Percentiles rank a stretch among this genome's conserved stretches.
phyloP scores from a whole-genome alignment of 2,888 invertebrate species.

The Amphimallon solstitiale region DNA sequence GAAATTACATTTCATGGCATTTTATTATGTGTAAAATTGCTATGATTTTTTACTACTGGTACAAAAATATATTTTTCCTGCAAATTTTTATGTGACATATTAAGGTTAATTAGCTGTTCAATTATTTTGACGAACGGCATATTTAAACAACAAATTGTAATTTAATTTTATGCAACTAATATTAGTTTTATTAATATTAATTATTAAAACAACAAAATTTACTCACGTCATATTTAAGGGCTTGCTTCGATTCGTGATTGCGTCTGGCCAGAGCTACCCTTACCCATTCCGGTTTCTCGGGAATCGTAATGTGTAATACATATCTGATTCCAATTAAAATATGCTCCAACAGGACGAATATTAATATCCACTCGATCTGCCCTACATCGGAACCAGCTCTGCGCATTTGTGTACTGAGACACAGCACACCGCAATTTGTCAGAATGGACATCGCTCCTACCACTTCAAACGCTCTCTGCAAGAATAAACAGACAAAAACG shows the following conservation, averaged over 20 bases:
- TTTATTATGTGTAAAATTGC: too few relatives aligned
- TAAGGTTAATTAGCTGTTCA: too few relatives aligned
- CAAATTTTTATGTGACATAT: too few relatives aligned
- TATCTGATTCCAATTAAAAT: slow-evolving; percentile 72
- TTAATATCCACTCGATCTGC: slow-evolving; percentile 66
- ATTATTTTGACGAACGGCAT: too few relatives aligned
- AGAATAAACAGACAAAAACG: slow-evolving; percentile 26
- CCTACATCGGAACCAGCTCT: slow-evolving; percentile 49
- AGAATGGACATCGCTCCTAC: slow-evolving; percentile 75
- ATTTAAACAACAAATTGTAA: too few relatives aligned
- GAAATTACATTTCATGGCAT: too few relatives aligned
- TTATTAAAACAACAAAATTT: not conserved
- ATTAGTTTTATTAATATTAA: too few relatives aligned
- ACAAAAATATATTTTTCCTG: too few relatives aligned
- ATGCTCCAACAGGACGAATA: slow-evolving; percentile 77
- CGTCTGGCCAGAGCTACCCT: slow-evolving; percentile 70
- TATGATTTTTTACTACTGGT: too few relatives aligned
- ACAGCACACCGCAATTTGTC: slow-evolving; percentile 79
- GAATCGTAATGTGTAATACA: slow-evolving; percentile 73
- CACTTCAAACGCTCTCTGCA: slow-evolving; percentile 72
- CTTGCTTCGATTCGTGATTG: slow-evolving; percentile 71
- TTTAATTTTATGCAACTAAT: too few relatives aligned
- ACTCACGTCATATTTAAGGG: slow-evolving; percentile 69
- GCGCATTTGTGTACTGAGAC: slow-evolving; percentile 73
- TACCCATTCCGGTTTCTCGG: slow-evolving; percentile 77